phyloP scores from a whole-genome alignment of 2,888 invertebrate species.

The Sphinx pinastri region DNA sequence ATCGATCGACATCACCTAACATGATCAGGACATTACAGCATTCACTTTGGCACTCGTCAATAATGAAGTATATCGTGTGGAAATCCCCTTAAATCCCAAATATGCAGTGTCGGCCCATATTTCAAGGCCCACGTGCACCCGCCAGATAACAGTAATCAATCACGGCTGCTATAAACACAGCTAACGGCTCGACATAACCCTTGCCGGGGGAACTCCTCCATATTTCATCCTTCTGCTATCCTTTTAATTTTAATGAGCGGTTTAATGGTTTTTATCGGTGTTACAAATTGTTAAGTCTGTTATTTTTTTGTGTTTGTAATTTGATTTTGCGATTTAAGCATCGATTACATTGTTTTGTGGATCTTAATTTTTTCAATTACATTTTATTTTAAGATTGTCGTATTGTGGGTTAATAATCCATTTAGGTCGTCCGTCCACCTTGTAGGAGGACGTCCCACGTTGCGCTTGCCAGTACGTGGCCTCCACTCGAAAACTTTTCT shows the following conservation, averaged over 20 bases:
- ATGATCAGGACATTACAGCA: no score
- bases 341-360: not conserved
- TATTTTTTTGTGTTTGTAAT: not conserved
- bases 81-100: conserved; percentile 42
- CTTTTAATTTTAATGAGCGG: conserved; percentile 18
- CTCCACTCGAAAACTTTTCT: no score
- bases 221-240: conserved; percentile 4
- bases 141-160: conserved; percentile 76
- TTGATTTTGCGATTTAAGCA: not conserved
- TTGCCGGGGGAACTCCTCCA: not conserved
- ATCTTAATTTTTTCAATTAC: no score
- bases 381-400: no score
- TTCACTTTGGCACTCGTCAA: conserved; percentile 5
- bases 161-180: conserved; percentile 73
- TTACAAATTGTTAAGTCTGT: not conserved
- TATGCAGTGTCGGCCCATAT: conserved; percentile 65
- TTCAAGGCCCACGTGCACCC: conserved; percentile 58
- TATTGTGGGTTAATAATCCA: no score
- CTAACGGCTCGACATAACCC: conserved; percentile 4
- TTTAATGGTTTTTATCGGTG: not conserved
- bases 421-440: no score
- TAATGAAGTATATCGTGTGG: conserved; percentile 40
- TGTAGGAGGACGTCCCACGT: no score
- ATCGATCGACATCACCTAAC: no score
- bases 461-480: no score